A percentile compares a stretch with the other conserved stretches of the same genome.
Evolutionary conservation across 2,113 vertebrate genomes (phyloP).

Genomic region (Pogona vitticeps): DNA sequence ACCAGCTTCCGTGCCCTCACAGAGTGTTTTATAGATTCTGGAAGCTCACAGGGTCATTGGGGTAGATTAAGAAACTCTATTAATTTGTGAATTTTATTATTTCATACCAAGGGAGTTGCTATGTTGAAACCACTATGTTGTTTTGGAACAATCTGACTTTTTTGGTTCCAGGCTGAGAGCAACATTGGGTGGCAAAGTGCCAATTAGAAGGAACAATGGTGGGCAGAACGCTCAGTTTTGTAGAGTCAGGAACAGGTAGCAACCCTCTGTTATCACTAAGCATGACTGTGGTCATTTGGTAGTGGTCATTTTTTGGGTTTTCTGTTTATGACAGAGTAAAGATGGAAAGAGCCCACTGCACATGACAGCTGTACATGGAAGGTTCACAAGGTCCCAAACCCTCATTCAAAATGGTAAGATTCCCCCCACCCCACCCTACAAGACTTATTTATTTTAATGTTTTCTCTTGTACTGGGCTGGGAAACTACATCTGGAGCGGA

Average conservation of each 20-base stretch:
- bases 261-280: background rate
- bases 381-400: conserved; percentile 93
- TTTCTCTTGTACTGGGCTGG: background rate
- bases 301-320: background rate
- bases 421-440: background rate
- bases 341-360: conserved; percentile 96
- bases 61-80: background rate
- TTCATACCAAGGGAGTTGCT: too few species aligned
- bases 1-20: too few species aligned
- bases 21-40: background rate
- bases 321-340: conserved; percentile 83
- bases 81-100: too few species aligned
- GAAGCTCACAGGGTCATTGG: background rate
- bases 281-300: background rate
- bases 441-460: background rate
- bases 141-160: background rate
- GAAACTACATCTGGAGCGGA: background rate
- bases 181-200: background rate
- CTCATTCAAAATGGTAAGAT: conserved; percentile 95
- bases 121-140: background rate
- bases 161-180: background rate
- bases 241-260: background rate
- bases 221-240: background rate
- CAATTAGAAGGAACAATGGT: background rate
- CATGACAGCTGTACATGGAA: conserved; percentile 94